phyloP scores from a whole-genome alignment of 2,113 vertebrate species.

The Callipepla californica region DNA sequence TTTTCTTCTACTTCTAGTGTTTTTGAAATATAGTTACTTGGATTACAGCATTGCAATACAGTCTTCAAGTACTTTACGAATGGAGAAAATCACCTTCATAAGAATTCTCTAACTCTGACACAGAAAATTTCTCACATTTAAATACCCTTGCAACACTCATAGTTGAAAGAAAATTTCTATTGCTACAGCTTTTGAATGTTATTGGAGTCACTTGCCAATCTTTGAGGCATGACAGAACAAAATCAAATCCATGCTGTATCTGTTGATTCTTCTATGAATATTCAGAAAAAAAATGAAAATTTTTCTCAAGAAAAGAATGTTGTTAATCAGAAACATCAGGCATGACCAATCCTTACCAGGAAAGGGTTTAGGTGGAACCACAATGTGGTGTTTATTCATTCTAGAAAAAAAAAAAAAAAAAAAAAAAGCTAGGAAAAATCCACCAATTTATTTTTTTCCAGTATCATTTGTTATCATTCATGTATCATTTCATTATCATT shows the following conservation, averaged over 20 bases:
- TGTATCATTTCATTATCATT: no score
- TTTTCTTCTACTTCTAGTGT: background rate
- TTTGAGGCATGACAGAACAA: background rate
- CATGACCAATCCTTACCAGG: constrained; percentile 50
- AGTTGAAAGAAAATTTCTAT: constrained; percentile 9
- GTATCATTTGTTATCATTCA: background rate
- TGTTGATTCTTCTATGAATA: constrained; percentile 15
- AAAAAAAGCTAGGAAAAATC: background rate
- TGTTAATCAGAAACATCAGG: constrained; percentile 61
- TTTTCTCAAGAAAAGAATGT: constrained; percentile 44
- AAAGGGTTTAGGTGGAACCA: constrained; percentile 20
- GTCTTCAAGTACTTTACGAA: background rate
- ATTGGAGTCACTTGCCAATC: background rate
- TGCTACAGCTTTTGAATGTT: background rate
- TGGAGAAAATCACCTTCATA: background rate
- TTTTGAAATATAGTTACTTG: background rate
- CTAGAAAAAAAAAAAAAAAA: background rate
- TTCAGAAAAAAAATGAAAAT: background rate
- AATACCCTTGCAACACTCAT: background rate
- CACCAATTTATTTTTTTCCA: background rate
- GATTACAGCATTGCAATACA: background rate
- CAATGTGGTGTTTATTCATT: background rate
- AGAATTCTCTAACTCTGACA: background rate
- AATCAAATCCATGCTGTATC: constrained; percentile 29
- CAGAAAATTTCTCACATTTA: background rate